Conservation (phyloP, 2,888 invertebrate genomes). For the Hirtodrosophila cameraria region DNA sequence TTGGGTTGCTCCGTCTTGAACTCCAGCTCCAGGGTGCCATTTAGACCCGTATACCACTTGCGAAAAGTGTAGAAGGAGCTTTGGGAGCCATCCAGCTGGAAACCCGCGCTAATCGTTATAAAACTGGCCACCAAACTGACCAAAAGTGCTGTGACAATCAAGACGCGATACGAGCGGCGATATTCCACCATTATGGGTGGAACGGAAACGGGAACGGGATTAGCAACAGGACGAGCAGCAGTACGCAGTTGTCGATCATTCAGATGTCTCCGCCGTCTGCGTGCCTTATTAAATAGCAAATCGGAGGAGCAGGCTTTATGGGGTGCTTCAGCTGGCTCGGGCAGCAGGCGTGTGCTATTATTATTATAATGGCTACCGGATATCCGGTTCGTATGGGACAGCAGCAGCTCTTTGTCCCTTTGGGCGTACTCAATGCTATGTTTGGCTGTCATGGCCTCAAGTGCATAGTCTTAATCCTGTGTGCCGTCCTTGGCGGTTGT, state of each 20-base stretch:
- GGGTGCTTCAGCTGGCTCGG: conserved; percentile 31
- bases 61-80: conserved; percentile 96
- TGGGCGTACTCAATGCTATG: conserved; percentile 36
- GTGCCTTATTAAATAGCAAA: conserved; percentile 67
- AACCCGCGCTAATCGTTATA: conserved; percentile 86
- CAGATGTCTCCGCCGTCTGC: conserved; percentile 59
- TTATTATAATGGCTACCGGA: conserved; percentile 11
- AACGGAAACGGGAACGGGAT: no score
- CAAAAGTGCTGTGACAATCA: conserved; percentile 67
- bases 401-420: conserved; percentile 52
- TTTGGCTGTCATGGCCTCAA: conserved; percentile 53
- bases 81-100: conserved; percentile 93
- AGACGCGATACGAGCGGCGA: conserved; percentile 71
- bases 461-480: conserved; percentile 45
- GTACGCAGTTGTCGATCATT: conserved; percentile 8
- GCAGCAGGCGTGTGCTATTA: conserved; percentile 35
- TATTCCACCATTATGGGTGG: conserved; percentile 55
- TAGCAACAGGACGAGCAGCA: conserved; percentile 4
- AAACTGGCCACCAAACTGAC: conserved; percentile 69
- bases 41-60: conserved; percentile 96
- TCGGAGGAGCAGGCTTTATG: conserved; percentile 54
- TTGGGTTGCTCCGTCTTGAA: conserved; percentile 97
- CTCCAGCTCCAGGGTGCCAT: conserved; percentile 96
- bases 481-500: conserved; percentile 33
- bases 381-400: conserved; percentile 20